Evolutionary conservation across 2,888 invertebrate genomes (phyloP).

Genomic region (Plebejus anna): DNA sequence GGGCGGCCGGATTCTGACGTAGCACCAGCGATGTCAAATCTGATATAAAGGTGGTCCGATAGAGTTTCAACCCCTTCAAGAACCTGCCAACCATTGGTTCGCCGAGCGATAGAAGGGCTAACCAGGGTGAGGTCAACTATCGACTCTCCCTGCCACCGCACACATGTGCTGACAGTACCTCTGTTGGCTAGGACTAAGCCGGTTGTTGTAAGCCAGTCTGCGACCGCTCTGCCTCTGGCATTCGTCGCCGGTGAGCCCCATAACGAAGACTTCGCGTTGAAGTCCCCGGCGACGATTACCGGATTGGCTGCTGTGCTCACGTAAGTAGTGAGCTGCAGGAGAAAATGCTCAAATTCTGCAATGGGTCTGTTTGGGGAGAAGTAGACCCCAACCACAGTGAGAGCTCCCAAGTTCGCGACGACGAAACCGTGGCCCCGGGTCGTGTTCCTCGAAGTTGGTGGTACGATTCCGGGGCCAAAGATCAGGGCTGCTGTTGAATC

Average conservation of each 20-base stretch:
- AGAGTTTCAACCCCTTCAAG: slow-evolving; percentile 34
- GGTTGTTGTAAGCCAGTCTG: slow-evolving; percentile 33
- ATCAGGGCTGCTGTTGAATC: background rate
- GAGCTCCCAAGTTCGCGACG: too few species aligned
- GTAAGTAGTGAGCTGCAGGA: too few species aligned
- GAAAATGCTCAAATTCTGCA: slow-evolving; percentile 33
- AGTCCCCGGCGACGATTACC: slow-evolving; percentile 32
- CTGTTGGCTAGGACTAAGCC: slow-evolving; percentile 34
- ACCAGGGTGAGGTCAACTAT: slow-evolving; percentile 38
- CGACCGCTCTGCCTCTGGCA: slow-evolving; percentile 33
- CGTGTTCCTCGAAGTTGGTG: background rate
- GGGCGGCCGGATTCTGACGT: background rate
- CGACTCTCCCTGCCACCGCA: slow-evolving; percentile 38
- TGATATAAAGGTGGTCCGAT: slow-evolving; percentile 36
- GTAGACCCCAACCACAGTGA: too few species aligned
- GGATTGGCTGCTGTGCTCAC: background rate
- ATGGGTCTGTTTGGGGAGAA: background rate
- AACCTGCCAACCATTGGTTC: slow-evolving; percentile 33
- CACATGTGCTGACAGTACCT: slow-evolving; percentile 38
- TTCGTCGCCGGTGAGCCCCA: slow-evolving; percentile 37
- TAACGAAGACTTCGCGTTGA: background rate
- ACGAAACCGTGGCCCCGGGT: too few species aligned
- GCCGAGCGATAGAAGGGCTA: slow-evolving; percentile 28
- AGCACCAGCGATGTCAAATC: slow-evolving; percentile 29
- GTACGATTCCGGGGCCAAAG: background rate